phyloP scores from a whole-genome alignment of 2,113 vertebrate genomes.

The Cyprinodon brontotheroides region DNA sequence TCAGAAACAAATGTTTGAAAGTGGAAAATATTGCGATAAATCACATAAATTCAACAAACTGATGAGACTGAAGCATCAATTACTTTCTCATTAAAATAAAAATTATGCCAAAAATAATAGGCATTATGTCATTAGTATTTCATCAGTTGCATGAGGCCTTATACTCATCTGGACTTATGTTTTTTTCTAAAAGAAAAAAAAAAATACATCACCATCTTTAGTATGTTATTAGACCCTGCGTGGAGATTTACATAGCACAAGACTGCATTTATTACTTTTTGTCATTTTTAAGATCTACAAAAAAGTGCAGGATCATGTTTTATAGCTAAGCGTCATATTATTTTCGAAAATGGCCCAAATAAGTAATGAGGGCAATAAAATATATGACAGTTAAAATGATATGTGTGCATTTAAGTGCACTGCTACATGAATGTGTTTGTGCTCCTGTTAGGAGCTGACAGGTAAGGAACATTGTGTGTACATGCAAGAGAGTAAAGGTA shows the following conservation, averaged over 20 bases:
- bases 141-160: no score
- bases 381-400: no score
- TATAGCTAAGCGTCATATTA: neutral
- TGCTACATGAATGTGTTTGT: neutral
- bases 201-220: neutral
- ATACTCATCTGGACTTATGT: neutral
- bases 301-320: neutral
- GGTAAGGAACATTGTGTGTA: no score
- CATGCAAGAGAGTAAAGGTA: neutral
- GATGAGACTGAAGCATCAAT: neutral
- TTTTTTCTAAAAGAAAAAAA: neutral
- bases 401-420: neutral
- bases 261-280: neutral
- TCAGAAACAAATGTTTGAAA: neutral
- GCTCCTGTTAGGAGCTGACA: neutral
- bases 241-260: neutral
- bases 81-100: neutral
- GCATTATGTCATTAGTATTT: no score
- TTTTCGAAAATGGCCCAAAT: neutral
- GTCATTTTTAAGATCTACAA: neutral
- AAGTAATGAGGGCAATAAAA: neutral
- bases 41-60: neutral
- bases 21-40: neutral
- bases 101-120: no score
- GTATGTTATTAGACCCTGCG: neutral